These are phyloP conservation scores for Acleris sparsana DNA, from an alignment of 2,888 invertebrate species.

Conservation along the genomic window DNA sequence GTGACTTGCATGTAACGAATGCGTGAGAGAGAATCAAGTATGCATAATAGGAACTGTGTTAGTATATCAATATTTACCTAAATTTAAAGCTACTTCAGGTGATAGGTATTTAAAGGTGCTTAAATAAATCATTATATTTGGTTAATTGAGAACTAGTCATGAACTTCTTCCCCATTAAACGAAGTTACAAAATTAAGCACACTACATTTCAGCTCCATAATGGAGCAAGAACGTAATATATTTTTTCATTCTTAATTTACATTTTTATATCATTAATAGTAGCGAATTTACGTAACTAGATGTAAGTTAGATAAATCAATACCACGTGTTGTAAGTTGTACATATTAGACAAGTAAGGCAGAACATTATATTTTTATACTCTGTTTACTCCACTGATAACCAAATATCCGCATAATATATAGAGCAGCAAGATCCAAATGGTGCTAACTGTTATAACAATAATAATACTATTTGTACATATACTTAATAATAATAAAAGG, in stretches of 20 bases:
- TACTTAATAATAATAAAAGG: constrained; percentile 18
- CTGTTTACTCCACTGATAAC: constrained; percentile 36
- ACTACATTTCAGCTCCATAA: constrained; percentile 12
- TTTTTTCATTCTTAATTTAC: constrained; percentile 4
- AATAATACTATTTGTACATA: constrained; percentile 38
- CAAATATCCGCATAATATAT: constrained; percentile 38
- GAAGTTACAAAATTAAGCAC: constrained; percentile 12
- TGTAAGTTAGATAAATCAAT: not conserved
- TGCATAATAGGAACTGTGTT: constrained; percentile 5
- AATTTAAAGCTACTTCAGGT: not conserved
- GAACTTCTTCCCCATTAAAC: constrained; percentile 39
- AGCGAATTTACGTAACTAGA: constrained; percentile 1
- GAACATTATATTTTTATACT: constrained; percentile 35
- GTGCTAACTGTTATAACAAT: constrained; percentile 52
- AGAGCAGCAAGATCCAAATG: constrained; percentile 61
- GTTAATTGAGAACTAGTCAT: constrained; percentile 60
- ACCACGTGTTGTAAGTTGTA: constrained; percentile 48
- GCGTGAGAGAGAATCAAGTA: not conserved
- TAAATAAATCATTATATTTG: constrained; percentile 14
- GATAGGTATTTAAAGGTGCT: constrained; percentile 1
- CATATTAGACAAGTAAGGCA: constrained; percentile 47
- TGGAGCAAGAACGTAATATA: constrained; percentile 21
- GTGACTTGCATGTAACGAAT: not conserved
- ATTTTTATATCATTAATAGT: constrained; percentile 11
- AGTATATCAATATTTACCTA: not conserved